Evolutionary conservation across 2,888 invertebrate genomes (phyloP), one percentile per base, ranked within the genome.

Genomic region (Drosophila mulleri): DNA sequence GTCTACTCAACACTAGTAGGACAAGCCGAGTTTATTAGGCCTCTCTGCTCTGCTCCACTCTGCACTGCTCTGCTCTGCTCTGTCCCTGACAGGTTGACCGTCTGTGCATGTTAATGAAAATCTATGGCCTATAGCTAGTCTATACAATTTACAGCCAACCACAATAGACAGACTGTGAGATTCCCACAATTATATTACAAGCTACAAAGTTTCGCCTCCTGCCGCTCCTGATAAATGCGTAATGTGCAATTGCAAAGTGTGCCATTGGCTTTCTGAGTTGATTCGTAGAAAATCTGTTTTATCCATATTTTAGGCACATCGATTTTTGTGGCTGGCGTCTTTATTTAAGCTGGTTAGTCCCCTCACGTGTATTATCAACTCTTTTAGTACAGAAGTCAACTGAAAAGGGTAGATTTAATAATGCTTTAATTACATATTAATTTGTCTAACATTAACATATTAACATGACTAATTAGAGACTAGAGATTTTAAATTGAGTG

Each of bases 171-270:
- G 14, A 62, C 72, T 75, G 75, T 57, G 29, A 67, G 83, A 65
- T 91, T 91, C 90, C 81, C 90, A 91, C 90, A 90, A 91, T 91
- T 91, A 89, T 82, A 70, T 65, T 18, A 53, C 56, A 75, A 59
- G 47, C 67, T 56, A 50, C 56, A 56, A 57, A 67, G 61, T 45
- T 52, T 20, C 12, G 20, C 47, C 20, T 32, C 23, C 16, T 16
- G 14, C 23, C 18, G 20, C 35, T 42, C 39, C 23, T 64, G 18
- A 60, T 64, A 54, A 50, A 67, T 47, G 67, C 67, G 64, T 75
- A 66, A 70, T 75, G 64, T 62, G 71, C 52, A 53, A 67, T 44
- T 73, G 67, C 57, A 23, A 53, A 44, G 45, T 57, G 52, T 65
- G 64, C 42, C 66, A 39, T 44, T 65, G 39, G 37, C 45, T 20